Evolutionary conservation across 2,113 vertebrate genomes (phyloP).

Genomic region (Labeo rohita): DNA sequence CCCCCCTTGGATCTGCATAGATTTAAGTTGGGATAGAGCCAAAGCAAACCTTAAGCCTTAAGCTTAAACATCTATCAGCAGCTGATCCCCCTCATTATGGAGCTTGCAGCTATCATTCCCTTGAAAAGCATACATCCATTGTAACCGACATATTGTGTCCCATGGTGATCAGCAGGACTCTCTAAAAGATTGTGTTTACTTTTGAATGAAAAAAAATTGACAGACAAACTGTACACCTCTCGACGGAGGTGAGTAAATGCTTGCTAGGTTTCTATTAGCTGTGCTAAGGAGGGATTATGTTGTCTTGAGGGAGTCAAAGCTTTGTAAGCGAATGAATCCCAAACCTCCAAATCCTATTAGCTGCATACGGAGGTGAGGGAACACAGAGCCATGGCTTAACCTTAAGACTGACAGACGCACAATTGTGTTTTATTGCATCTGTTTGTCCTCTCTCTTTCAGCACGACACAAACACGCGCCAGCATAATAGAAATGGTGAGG

Average conservation of each 20-base stretch:
- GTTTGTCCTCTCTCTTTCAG: background rate
- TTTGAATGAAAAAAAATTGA: constrained; percentile 1
- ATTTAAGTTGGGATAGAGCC: constrained; percentile 7
- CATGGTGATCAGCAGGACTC: background rate
- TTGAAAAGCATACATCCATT: background rate
- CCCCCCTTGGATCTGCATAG: background rate
- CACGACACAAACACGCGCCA: background rate
- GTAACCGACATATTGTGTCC: background rate
- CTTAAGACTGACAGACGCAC: constrained; percentile 41
- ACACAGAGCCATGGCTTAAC: constrained; percentile 36
- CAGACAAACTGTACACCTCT: background rate
- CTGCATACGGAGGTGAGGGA: background rate
- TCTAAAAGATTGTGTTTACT: background rate
- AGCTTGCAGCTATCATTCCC: background rate
- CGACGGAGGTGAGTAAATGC: constrained; percentile 29
- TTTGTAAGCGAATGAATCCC: constrained; percentile 42
- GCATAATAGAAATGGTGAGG: background rate
- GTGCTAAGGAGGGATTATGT: constrained; percentile 38
- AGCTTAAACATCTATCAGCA: constrained; percentile 19
- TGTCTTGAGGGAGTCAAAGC: constrained; percentile 38
- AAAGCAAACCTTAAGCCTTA: constrained; percentile 16
- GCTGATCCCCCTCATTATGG: background rate
- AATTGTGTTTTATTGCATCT: constrained; percentile 43
- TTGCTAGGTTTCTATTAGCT: constrained; percentile 39
- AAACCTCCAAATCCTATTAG: constrained; percentile 44